These are phyloP conservation scores for Setophaga kirtlandii DNA, from an alignment of 2,113 vertebrate genomes.

Conservation along the genomic window DNA sequence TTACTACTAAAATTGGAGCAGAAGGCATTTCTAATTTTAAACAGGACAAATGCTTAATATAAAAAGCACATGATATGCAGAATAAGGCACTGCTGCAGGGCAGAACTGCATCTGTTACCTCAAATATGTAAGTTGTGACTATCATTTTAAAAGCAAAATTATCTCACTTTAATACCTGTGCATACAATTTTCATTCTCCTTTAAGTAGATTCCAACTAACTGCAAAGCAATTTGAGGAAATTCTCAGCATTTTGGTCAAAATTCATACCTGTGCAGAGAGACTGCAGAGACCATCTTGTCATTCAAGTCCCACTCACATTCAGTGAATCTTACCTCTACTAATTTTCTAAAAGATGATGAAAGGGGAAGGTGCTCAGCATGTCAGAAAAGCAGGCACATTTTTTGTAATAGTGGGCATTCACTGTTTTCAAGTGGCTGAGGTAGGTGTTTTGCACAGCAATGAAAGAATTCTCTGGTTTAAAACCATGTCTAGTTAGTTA, in stretches of 20 bases:
- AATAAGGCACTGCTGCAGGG: constrained; percentile 19
- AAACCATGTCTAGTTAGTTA: not conserved
- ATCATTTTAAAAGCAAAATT: constrained; percentile 8
- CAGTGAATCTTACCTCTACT: not conserved
- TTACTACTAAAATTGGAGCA: not conserved
- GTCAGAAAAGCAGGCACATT: not conserved
- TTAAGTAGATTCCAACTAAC: not conserved
- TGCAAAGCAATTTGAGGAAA: not conserved
- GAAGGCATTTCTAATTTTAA: constrained; percentile 35
- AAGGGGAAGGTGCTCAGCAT: not conserved
- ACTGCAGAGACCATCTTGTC: not conserved
- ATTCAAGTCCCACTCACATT: not conserved
- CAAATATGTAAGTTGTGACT: constrained; percentile 18
- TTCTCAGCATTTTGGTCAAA: not conserved
- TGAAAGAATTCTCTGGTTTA: not conserved
- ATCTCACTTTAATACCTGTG: not conserved
- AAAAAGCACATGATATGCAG: constrained; percentile 1
- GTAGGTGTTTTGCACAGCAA: not conserved
- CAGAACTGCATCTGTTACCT: constrained; percentile 30
- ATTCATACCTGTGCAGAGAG: not conserved
- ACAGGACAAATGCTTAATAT: not conserved
- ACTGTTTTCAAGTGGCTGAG: not conserved
- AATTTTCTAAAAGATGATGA: not conserved
- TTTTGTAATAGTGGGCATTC: not conserved
- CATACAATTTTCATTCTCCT: not conserved